Evolutionary conservation across 2,888 invertebrate species (phyloP).

Genomic region (Lapara coniferarum): DNA sequence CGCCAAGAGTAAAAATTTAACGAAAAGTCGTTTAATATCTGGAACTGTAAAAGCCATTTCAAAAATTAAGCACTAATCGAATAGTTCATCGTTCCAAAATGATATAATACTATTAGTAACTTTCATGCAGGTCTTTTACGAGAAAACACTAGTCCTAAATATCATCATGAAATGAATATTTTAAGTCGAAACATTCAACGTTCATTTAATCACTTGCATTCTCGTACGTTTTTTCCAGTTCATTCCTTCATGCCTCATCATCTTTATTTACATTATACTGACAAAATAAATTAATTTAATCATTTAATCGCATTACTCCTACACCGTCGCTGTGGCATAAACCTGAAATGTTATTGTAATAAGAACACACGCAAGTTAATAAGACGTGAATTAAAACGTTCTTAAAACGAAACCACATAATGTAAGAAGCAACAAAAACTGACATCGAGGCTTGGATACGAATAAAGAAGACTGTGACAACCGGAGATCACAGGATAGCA

Average conservation of each 20-base stretch:
- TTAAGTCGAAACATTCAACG: neutral
- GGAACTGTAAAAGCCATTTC: too few species aligned
- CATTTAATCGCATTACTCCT: constrained; percentile 12
- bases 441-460: constrained; percentile 65
- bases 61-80: too few species aligned
- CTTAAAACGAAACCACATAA: constrained; percentile 60
- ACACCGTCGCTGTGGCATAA: constrained; percentile 5
- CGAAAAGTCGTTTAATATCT: too few species aligned
- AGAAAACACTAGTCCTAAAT: neutral
- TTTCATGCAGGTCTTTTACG: neutral
- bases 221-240: constrained; percentile 8
- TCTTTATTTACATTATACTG: neutral
- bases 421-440: constrained; percentile 62
- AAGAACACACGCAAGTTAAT: constrained; percentile 55
- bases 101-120: too few species aligned
- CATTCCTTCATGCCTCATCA: constrained; percentile 18
- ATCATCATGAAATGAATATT: neutral
- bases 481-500: constrained; percentile 60
- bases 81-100: too few species aligned
- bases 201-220: neutral
- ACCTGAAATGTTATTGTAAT: constrained; percentile 8
- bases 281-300: constrained; percentile 10
- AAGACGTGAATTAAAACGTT: constrained; percentile 62
- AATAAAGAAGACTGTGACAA: constrained; percentile 68
- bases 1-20: too few species aligned